Base-by-base conservation (phyloP, 1,140 invertebrate genomes). In the Melitaea cinxia region DNA sequence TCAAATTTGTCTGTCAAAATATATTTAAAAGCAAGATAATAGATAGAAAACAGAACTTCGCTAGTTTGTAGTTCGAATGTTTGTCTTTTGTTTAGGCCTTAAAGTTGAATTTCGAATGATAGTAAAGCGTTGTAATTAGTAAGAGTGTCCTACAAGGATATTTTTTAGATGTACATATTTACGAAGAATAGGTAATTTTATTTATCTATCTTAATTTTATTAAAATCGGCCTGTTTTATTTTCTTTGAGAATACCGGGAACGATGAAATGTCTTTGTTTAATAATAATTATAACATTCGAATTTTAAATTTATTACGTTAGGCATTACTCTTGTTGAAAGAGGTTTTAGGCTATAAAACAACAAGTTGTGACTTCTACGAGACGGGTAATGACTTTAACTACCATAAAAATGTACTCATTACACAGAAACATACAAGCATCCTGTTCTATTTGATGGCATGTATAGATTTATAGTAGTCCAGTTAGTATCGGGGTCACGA, bases 11-110 rank as follows among this genome's bases (percentile, higher is more conserved):
- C 62, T 72, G 49, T 45, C 42, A 12, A 9, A 7, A 50, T 17
- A 47, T 66, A 63, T 21, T 47, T 61, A 33, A 70, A 60, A 68
- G 58, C 64, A 70, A 75, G 74, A 80, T 82, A 80, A 81, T 80
- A 77, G 68, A 72, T 78, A 59, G 64, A 66, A 54, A 60, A 55
- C 68, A 66, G 68, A 71, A 76, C 75, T 75, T 76, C 70, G 71
- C 74, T 70, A 64, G 14, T 12, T 54, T 19, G 15, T 28, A 33
- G 35, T 61, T 64, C 67, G 58, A 50, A 75, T 65, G 69, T 58
- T 66, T 50, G 56, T 58, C 70, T 63, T 75, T 68, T 6, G 2
- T 0, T 1, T 21, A 26, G 35, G 37, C 37, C 7, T 19, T 63
- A 75, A 61, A 65, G 70, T 70, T 56, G 30, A 55, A 56, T 73